A percentile compares a stretch with the other conserved stretches of the same genome.
Evolutionary conservation across 2,888 invertebrate genomes (phyloP).

Genomic region (Lasioglossum leucozonium): DNA sequence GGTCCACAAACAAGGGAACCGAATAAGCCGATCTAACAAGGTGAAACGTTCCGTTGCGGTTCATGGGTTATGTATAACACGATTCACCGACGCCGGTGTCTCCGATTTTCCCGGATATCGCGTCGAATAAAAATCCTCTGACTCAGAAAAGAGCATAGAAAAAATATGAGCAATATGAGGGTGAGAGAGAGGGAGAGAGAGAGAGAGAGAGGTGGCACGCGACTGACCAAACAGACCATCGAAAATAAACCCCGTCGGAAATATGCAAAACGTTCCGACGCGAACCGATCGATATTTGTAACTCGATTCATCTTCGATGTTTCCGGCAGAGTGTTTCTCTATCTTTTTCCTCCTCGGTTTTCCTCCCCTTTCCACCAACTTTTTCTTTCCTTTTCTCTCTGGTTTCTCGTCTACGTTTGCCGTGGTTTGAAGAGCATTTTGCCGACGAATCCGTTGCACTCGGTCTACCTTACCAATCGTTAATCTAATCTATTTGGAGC

Average conservation of each 20-base stretch:
- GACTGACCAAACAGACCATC: not conserved
- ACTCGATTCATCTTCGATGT: slow-evolving; percentile 38
- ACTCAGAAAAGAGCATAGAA: not conserved
- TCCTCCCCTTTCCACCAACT: not conserved
- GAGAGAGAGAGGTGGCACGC: not conserved
- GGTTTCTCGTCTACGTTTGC: not conserved
- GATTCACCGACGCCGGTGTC: slow-evolving; percentile 29
- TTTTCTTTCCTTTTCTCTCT: not conserved
- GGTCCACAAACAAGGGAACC: slow-evolving; percentile 29
- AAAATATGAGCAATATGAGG: not conserved
- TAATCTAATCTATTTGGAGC: not conserved
- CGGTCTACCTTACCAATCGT: not conserved
- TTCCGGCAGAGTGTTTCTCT: not conserved
- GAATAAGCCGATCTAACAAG: slow-evolving; percentile 42
- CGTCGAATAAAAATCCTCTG: slow-evolving; percentile 21
- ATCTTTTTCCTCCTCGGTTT: no score
- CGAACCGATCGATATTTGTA: slow-evolving; percentile 33
- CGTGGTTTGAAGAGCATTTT: not conserved
- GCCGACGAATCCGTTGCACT: not conserved
- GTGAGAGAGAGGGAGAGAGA: no score
- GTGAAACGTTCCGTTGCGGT: slow-evolving; percentile 17
- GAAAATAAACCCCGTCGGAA: slow-evolving; percentile 1
- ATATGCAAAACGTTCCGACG: slow-evolving; percentile 20
- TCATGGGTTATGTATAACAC: slow-evolving; percentile 48
- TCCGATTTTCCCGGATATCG: slow-evolving; percentile 31